Evolutionary conservation across 2,888 invertebrate species (phyloP).

Genomic region (Cosmia pyralina): DNA sequence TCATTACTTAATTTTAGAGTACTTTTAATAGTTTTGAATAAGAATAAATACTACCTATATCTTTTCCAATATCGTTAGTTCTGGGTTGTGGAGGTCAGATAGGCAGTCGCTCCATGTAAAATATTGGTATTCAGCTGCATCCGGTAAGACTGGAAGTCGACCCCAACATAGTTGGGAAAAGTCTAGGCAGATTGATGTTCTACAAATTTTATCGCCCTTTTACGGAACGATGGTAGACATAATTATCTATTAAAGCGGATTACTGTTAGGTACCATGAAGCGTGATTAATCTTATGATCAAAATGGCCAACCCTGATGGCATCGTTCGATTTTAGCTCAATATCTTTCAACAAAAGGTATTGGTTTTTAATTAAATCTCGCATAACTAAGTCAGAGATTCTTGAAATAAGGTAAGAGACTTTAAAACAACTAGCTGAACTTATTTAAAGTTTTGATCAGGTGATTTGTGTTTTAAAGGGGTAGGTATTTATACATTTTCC

Average conservation of each 20-base stretch:
- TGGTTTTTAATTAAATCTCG: constrained; percentile 52
- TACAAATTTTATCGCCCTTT: too few species aligned
- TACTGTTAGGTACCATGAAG: neutral
- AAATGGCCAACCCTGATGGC: constrained; percentile 34
- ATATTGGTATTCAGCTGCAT: too few species aligned
- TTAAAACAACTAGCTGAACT: neutral
- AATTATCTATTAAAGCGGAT: neutral
- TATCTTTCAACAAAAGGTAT: constrained; percentile 51
- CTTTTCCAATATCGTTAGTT: too few species aligned
- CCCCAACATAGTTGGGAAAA: too few species aligned
- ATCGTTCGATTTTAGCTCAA: constrained; percentile 30
- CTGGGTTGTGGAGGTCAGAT: too few species aligned
- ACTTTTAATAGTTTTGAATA: neutral
- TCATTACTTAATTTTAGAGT: neutral
- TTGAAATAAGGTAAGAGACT: neutral
- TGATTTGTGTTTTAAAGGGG: neutral
- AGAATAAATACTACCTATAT: too few species aligned
- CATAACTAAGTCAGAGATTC: constrained; percentile 24
- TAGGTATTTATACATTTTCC: neutral
- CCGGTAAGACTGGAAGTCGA: too few species aligned
- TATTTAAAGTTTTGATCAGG: neutral
- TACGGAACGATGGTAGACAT: neutral
- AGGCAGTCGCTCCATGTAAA: too few species aligned
- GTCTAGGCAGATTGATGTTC: too few species aligned
- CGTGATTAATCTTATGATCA: constrained; percentile 3